These are phyloP conservation scores for Pipistrellus pygmaeus DNA, from an alignment of 2,797 vertebrate genomes.

Conservation along the genomic window DNA sequence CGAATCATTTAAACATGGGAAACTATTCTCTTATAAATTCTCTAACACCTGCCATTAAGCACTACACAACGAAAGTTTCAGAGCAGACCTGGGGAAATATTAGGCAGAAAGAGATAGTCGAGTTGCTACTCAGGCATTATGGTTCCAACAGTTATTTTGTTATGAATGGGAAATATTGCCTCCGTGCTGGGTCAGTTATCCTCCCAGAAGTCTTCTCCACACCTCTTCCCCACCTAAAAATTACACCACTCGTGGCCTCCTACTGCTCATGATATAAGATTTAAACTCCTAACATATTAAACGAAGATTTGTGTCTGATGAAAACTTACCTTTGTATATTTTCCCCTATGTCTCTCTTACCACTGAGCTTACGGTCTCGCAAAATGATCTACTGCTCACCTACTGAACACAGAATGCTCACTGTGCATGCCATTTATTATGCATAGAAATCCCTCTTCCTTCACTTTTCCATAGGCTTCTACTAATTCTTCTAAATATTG, in stretches of 20 bases:
- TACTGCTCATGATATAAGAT: neutral
- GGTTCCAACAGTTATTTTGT: neutral
- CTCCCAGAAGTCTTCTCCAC: neutral
- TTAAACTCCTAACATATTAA: neutral
- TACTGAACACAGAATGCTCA: neutral
- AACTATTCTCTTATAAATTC: neutral
- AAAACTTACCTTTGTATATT: neutral
- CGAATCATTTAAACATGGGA: neutral
- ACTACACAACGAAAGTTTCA: neutral
- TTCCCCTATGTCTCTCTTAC: neutral
- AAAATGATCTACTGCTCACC: neutral
- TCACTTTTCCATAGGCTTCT: neutral
- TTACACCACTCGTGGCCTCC: neutral
- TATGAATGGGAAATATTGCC: neutral
- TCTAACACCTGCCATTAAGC: neutral
- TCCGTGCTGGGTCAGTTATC: neutral
- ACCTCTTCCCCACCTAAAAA: neutral
- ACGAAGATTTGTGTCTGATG: neutral
- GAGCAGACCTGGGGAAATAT: neutral
- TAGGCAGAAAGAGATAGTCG: neutral
- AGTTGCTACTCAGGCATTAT: neutral
- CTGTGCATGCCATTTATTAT: neutral
- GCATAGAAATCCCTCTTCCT: neutral
- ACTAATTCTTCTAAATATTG: neutral
- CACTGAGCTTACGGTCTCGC: neutral